Evolutionary conservation across 2,113 vertebrate genomes (phyloP).

Genomic region (Brachyhypopomus gauderio): DNA sequence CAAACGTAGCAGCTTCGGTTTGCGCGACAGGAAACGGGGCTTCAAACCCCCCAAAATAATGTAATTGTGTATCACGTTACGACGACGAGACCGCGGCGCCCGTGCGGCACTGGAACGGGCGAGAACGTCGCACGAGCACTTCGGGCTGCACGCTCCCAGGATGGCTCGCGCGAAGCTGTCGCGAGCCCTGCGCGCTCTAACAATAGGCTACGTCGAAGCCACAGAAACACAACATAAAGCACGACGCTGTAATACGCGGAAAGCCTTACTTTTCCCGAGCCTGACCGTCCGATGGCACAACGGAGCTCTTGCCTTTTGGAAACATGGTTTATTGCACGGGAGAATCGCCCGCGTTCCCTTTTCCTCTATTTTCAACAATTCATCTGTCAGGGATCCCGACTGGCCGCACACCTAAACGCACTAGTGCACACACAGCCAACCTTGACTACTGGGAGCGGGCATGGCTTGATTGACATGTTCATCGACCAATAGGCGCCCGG

Average conservation of each 20-base stretch:
- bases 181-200: constrained; percentile 46
- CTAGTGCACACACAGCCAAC: constrained; percentile 78
- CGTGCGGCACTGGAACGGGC: background rate
- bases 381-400: constrained; percentile 88
- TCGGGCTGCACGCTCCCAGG: constrained; percentile 25
- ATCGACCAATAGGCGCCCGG: constrained; percentile 61
- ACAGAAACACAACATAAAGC: constrained; percentile 26
- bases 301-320: constrained; percentile 95
- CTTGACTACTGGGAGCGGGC: constrained; percentile 74
- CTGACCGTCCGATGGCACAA: constrained; percentile 94
- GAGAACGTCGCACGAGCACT: constrained; percentile 38
- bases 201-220: constrained; percentile 51
- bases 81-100: background rate
- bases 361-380: constrained; percentile 77
- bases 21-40: background rate
- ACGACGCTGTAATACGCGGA: constrained; percentile 13
- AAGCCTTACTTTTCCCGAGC: constrained; percentile 92
- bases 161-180: constrained; percentile 6
- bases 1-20: background rate
- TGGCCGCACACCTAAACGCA: constrained; percentile 83
- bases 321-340: constrained; percentile 79
- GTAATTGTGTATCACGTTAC: no score
- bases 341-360: constrained; percentile 73
- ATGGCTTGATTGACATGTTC: constrained; percentile 58
- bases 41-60: no score